Evolutionary conservation across 2,113 vertebrate genomes (phyloP), one percentile per base, ranked within the genome.

Genomic region (Numida meleagris): DNA sequence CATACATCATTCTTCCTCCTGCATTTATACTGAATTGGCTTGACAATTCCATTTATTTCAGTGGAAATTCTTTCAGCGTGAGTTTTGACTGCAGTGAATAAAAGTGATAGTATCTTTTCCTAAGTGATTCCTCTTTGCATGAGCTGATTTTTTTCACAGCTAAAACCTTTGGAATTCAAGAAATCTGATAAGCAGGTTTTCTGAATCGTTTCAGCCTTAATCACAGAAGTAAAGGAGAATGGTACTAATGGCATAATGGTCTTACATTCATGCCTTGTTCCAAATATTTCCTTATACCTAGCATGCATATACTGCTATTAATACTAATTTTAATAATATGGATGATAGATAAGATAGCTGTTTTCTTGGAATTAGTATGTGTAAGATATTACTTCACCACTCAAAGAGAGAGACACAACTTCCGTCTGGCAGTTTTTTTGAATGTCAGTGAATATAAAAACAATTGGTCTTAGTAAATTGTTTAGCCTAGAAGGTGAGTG

Each of bases 41-140:
- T 9, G 2, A 15, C 36, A 78, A 46, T 51, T 51, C 34, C 33
- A 10, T 75, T 74, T 75, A 71, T 84, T 95, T 75, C 61, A 55
- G 42, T 40, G 83, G 51, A 90, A 92, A 83, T 78, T 77, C 80
- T 83, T 82, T 42, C 73, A 58, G 72, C 46, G 14, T 31, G 73
- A 74, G 11, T 19, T 57, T 74, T 88, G 70, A 40, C 43, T 51
- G 76, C 74, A 25, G 34, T 53, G 40, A 67, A 67, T n/a, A 74
- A 82, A 85, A 71, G 42, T 67, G 34, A 86, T 76, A 63, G 34
- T n/a, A 48, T 82, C 46, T 92, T 93, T 89, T 94, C 88, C 57
- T 65, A 40, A 82, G 27, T 42, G 3, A 89, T 42, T 90, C 50
- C 24, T 83, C 40, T 80, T 83, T 58, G 13, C 43, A 31, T 8